phyloP scores from a whole-genome alignment of 2,797 vertebrate species.

The Etheostoma nigrum region DNA sequence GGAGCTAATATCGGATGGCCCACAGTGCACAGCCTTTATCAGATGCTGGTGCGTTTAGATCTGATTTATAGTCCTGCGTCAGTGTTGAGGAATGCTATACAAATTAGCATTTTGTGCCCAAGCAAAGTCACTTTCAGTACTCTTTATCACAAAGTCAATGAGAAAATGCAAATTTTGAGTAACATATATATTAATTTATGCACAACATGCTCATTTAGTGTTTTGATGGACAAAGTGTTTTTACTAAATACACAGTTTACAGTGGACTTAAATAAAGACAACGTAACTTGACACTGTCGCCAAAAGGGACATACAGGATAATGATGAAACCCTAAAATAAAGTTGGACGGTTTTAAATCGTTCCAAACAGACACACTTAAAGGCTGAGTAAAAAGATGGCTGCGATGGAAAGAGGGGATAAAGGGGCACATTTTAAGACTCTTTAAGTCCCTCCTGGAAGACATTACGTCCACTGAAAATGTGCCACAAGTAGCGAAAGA shows the following conservation, averaged over 20 bases:
- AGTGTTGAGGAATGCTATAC: neutral
- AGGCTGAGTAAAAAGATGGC: neutral
- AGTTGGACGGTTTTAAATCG: neutral
- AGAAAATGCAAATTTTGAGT: slow-evolving; percentile 7
- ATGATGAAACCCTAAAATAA: neutral
- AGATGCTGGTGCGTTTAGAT: slow-evolving; percentile 13
- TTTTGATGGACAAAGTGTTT: slow-evolving; percentile 12
- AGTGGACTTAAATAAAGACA: neutral
- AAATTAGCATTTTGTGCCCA: slow-evolving; percentile 42
- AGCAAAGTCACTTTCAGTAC: slow-evolving; percentile 32
- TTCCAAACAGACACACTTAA: neutral
- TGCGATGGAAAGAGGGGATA: neutral
- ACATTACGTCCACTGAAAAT: neutral
- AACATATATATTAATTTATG: slow-evolving; percentile 18
- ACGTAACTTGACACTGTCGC: neutral
- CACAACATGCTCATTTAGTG: neutral
- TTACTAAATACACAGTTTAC: slow-evolving; percentile 4
- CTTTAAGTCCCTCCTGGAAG: neutral
- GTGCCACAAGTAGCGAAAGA: too few species aligned
- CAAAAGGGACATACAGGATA: neutral
- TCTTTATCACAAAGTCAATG: slow-evolving; percentile 11
- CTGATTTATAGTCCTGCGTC: slow-evolving; percentile 43
- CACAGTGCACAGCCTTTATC: slow-evolving; percentile 25
- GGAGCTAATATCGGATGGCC: slow-evolving; percentile 13
- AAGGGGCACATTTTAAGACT: neutral